A percentile compares a stretch with the other conserved stretches of the same genome.
Conservation (phyloP, 2,888 invertebrate genomes). For the Yponomeuta cagnagella region DNA sequence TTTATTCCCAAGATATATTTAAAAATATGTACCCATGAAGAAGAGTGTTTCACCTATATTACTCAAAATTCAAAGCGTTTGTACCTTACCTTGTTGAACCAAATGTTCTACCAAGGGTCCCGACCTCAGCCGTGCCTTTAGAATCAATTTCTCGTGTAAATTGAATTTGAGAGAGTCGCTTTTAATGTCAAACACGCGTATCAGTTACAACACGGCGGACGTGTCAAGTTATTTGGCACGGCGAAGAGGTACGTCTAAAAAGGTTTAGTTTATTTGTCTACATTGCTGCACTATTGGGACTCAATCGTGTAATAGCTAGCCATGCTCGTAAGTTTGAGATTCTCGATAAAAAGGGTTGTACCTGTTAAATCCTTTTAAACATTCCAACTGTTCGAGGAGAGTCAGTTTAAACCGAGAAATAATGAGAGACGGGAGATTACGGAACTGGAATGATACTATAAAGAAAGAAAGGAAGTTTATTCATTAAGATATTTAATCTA, state of each 20-base stretch:
- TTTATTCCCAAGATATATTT: too few species aligned
- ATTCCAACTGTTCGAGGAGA: too few species aligned
- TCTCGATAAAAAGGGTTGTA: constrained; percentile 47
- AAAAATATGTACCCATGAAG: too few species aligned
- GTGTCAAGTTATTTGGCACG: constrained; percentile 37
- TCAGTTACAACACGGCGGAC: constrained; percentile 37
- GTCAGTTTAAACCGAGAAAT: not conserved
- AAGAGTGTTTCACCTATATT: not conserved
- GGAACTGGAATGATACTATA: not conserved
- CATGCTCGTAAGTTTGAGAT: constrained; percentile 37
- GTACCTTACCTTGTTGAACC: not conserved
- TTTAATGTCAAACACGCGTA: constrained; percentile 36
- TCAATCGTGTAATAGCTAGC: constrained; percentile 46
- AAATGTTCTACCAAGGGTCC: not conserved
- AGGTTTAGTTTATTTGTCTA: constrained; percentile 44
- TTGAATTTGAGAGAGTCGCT: not conserved
- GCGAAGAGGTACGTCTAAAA: constrained; percentile 43
- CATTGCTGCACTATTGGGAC: constrained; percentile 38
- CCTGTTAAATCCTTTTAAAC: not conserved
- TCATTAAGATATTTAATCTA: too few species aligned
- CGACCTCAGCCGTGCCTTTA: not conserved
- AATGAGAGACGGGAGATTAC: not conserved
- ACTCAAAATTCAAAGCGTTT: not conserved
- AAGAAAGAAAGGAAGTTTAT: too few species aligned
- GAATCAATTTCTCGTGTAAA: not conserved